Evolutionary conservation across 2,888 invertebrate species (phyloP).

Genomic region (Parnassius orleans): DNA sequence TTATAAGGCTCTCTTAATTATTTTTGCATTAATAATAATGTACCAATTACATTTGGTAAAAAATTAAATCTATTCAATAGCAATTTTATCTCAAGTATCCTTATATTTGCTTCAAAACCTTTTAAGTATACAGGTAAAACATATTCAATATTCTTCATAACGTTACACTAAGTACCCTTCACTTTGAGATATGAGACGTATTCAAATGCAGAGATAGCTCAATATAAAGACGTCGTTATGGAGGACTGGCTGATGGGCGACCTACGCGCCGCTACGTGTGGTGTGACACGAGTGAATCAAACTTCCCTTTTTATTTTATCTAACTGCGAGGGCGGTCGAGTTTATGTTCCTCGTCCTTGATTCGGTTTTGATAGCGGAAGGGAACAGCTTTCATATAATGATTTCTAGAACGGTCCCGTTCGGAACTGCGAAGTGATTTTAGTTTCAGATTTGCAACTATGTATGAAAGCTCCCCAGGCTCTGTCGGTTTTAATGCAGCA

Average conservation of each 20-base stretch:
- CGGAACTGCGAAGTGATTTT: constrained; percentile 41
- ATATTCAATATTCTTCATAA: constrained; percentile 43
- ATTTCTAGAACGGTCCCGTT: constrained; percentile 45
- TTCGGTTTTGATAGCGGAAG: constrained; percentile 78
- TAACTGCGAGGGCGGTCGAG: constrained; percentile 75
- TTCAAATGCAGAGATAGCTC: constrained; percentile 71
- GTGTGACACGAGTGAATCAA: constrained; percentile 74
- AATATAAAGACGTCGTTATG: constrained; percentile 71
- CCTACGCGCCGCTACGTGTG: constrained; percentile 50
- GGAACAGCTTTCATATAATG: constrained; percentile 76
- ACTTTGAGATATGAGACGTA: constrained; percentile 67
- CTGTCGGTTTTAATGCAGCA: constrained; percentile 55
- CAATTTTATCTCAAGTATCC: too few species aligned
- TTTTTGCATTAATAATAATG: background rate
- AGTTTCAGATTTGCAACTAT: constrained; percentile 64
- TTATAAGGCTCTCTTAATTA: too few species aligned
- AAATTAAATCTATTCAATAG: too few species aligned
- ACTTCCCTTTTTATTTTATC: constrained; percentile 76
- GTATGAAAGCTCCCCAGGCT: constrained; percentile 57
- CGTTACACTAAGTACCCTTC: constrained; percentile 62
- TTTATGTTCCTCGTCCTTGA: constrained; percentile 76
- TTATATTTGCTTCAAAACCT: background rate
- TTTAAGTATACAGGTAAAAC: constrained; percentile 14
- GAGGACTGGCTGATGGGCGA: constrained; percentile 40
- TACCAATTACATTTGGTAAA: background rate